Percentiles rank a stretch among this genome's conserved stretches.
These are phyloP conservation scores for Unio delphinus DNA, from an alignment of 2,888 invertebrate species.

Conservation along the genomic window DNA sequence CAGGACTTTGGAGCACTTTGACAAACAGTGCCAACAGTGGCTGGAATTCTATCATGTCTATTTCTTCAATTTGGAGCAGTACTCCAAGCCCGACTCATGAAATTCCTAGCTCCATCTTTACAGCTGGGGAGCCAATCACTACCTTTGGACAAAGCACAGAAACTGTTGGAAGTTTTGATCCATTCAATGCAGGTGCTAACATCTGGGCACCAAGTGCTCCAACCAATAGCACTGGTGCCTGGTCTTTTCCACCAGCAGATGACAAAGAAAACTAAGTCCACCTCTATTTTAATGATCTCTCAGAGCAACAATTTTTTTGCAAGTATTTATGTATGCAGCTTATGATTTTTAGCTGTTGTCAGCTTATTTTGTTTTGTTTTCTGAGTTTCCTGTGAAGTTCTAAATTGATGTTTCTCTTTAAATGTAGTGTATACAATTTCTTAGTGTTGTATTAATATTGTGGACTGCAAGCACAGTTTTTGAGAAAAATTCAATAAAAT, in stretches of 20 bases:
- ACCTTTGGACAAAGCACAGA: conserved; percentile 24
- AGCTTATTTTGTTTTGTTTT: no score
- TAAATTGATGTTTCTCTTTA: no score
- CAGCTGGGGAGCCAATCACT: conserved; percentile 15
- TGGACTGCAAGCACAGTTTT: no score
- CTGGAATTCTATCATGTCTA: conserved; percentile 56
- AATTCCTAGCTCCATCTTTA: conserved; percentile 3
- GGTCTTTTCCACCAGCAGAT: conserved; percentile 15
- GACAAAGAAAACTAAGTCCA: conserved; percentile 15
- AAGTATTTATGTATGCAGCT: no score
- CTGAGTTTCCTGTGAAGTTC: no score
- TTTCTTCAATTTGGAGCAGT: conserved; percentile 53
- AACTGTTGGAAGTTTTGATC: conserved; percentile 50
- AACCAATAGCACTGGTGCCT: conserved; percentile 38
- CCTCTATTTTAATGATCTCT: no score
- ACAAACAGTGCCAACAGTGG: conserved; percentile 59
- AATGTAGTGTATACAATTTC: no score
- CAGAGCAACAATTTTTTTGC: no score
- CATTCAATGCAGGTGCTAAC: conserved; percentile 53
- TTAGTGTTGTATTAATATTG: no score
- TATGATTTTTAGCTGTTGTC: no score
- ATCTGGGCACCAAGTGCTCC: conserved; percentile 62
- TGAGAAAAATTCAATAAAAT: no score
- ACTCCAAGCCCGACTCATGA: conserved; percentile 13
- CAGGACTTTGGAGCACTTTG: conserved; percentile 59